Conservation (phyloP, 2,888 invertebrate genomes). For the Biston stratarius region DNA sequence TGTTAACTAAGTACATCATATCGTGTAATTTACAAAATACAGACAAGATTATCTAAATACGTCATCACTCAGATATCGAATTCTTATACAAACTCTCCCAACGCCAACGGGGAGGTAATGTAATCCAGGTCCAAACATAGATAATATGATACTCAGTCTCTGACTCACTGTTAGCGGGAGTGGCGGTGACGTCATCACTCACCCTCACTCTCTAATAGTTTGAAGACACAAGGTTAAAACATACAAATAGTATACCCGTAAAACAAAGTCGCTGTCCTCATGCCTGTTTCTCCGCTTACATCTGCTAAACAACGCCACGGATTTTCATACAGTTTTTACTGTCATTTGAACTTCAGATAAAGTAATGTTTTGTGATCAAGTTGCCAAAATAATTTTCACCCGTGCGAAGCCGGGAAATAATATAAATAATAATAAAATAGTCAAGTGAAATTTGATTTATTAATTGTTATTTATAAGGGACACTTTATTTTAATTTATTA, state of each 20-base stretch:
- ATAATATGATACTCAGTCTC: neutral
- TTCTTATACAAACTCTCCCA: slow-evolving; percentile 6
- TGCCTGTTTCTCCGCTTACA: too few relatives aligned
- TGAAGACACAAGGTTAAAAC: neutral
- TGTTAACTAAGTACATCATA: slow-evolving; percentile 13
- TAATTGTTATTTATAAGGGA: too few relatives aligned
- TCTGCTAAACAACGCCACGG: too few relatives aligned
- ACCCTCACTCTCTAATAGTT: slow-evolving; percentile 5
- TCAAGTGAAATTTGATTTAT: too few relatives aligned
- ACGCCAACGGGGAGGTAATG: slow-evolving; percentile 8
- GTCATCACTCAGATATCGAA: slow-evolving; percentile 8
- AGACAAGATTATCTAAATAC: neutral
- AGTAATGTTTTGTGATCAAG: too few relatives aligned
- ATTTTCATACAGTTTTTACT: too few relatives aligned
- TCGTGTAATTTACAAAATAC: neutral
- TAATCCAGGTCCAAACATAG: neutral
- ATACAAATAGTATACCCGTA: neutral
- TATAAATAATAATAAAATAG: too few relatives aligned
- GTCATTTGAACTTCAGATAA: too few relatives aligned
- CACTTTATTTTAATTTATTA: too few relatives aligned
- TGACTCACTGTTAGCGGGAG: slow-evolving; percentile 14
- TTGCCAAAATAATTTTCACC: too few relatives aligned
- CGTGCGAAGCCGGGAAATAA: too few relatives aligned
- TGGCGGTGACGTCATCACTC: slow-evolving; percentile 6
- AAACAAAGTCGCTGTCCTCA: neutral